Evolutionary conservation across 2,797 vertebrate genomes (phyloP).

Genomic region (Pipistrellus pygmaeus): DNA sequence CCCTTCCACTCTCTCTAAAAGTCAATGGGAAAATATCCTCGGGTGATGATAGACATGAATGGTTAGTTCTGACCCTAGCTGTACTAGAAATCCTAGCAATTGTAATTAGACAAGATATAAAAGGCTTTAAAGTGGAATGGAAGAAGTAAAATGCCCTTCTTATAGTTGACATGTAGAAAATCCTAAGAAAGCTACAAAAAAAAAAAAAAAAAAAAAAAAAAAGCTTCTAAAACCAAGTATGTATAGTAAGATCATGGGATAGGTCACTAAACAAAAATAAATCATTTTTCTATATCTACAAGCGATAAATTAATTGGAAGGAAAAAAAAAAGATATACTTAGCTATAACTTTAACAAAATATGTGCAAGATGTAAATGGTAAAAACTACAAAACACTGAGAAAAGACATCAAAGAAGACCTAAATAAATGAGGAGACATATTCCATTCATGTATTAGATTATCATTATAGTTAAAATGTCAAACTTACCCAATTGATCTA

Average conservation of each 20-base stretch:
- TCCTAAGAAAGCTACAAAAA: neutral
- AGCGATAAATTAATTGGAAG: neutral
- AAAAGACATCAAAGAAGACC: constrained; percentile 3
- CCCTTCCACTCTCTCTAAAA: too few species aligned
- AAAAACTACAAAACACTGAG: neutral
- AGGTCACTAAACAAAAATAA: neutral
- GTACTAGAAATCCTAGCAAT: neutral
- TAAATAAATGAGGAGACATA: neutral
- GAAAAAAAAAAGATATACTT: neutral
- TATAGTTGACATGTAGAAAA: neutral
- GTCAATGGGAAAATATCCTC: too few species aligned
- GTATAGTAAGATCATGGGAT: neutral
- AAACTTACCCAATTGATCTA: neutral
- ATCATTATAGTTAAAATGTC: neutral
- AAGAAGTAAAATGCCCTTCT: neutral
- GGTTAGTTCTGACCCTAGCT: neutral
- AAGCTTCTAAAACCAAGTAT: neutral
- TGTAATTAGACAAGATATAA: neutral
- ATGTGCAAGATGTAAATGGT: neutral
- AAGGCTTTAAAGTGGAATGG: neutral
- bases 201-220: neutral
- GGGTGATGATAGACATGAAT: too few species aligned
- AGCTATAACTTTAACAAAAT: neutral
- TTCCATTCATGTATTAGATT: neutral
- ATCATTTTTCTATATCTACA: neutral